These are phyloP conservation scores for Morphnarchus princeps DNA, from an alignment of 2,113 vertebrate genomes.

Conservation along the genomic window DNA sequence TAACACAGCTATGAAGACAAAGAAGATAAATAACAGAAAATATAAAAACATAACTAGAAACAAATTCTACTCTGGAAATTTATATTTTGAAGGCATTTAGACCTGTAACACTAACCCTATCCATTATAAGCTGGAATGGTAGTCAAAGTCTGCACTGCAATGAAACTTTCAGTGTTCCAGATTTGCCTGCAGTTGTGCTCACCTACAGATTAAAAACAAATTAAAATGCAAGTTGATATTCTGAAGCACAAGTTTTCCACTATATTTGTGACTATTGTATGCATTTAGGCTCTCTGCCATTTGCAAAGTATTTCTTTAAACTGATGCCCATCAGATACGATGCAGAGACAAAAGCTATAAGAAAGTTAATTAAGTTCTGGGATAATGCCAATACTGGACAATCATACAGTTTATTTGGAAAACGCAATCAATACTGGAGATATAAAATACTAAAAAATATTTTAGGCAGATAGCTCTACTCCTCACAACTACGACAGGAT, in stretches of 20 bases:
- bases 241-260: neutral
- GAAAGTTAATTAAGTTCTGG: neutral
- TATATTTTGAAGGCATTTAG: neutral
- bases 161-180: neutral
- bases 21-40: neutral
- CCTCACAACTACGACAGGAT: neutral
- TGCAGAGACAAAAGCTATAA: neutral
- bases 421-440: neutral
- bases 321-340: neutral
- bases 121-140: neutral
- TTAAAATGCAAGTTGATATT: neutral
- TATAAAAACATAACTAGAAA: neutral
- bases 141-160: neutral
- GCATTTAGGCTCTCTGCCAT: neutral
- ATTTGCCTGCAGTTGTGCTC: neutral
- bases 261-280: neutral
- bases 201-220: neutral
- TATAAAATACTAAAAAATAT: neutral
- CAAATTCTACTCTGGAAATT: neutral
- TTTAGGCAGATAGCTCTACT: neutral
- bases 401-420: neutral
- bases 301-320: neutral
- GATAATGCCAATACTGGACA: neutral
- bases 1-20: neutral
- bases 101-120: neutral